Evolutionary conservation across 1,140 invertebrate genomes (phyloP).

Genomic region (Trigoniulus corallinus): DNA sequence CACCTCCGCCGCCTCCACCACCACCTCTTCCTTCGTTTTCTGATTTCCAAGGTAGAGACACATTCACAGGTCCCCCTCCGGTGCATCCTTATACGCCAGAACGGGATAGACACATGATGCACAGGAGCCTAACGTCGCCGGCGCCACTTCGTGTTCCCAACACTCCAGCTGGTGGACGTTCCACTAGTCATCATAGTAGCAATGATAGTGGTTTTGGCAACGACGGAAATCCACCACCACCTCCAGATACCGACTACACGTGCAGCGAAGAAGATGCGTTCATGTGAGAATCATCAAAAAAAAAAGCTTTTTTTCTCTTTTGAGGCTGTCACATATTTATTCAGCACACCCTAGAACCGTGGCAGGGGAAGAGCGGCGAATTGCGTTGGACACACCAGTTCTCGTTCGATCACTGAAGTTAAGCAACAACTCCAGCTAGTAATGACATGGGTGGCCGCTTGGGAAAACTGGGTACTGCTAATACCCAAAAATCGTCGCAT

Average conservation of each 20-base stretch:
- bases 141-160: conserved; percentile 5
- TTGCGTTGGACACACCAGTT: no score
- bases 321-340: no score
- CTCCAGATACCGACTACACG: background rate
- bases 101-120: conserved; percentile 6
- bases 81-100: conserved; percentile 9
- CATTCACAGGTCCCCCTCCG: conserved; percentile 9
- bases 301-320: no score
- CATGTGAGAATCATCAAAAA: no score
- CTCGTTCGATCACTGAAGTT: no score
- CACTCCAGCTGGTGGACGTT: conserved; percentile 12
- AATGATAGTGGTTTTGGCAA: conserved; percentile 84
- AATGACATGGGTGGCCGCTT: no score
- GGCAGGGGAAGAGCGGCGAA: no score
- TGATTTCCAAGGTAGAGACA: conserved; percentile 5
- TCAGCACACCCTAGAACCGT: no score
- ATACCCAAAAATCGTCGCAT: no score
- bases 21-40: conserved; percentile 16
- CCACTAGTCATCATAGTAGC: conserved; percentile 49
- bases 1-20: conserved; percentile 15
- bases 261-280: no score
- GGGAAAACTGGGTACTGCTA: no score
- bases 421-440: no score
- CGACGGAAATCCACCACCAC: conserved; percentile 27
- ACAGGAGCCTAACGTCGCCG: conserved; percentile 2